phyloP scores from a whole-genome alignment of 37 sponge, comb jelly and placozoan species.

The Petrosia ficiformis region DNA sequence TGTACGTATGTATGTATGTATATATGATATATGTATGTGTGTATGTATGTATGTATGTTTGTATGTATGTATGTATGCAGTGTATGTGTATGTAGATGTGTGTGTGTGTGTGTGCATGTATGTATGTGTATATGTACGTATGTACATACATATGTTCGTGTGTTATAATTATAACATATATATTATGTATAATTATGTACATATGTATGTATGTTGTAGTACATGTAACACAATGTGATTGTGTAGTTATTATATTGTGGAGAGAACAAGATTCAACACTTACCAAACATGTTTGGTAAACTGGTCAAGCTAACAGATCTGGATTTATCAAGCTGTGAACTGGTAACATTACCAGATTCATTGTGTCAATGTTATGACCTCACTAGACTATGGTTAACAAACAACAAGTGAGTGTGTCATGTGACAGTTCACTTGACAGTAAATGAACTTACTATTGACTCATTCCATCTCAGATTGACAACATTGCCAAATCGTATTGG shows the following conservation, averaged over 20 bases:
- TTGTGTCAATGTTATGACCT: slow-evolving; percentile 45
- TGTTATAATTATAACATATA: too few relatives aligned
- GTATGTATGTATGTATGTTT: too few relatives aligned
- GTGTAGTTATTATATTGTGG: slow-evolving; percentile 61
- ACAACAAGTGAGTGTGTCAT: slow-evolving; percentile 42
- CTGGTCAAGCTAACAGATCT: slow-evolving; percentile 52
- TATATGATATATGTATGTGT: too few relatives aligned
- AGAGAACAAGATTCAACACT: slow-evolving; percentile 50
- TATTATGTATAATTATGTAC: slow-evolving; percentile 45
- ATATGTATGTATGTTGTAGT: neutral
- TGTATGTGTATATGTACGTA: too few relatives aligned
- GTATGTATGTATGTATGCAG: too few relatives aligned
- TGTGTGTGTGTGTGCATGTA: too few relatives aligned
- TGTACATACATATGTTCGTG: too few relatives aligned
- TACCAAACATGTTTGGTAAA: slow-evolving; percentile 56
- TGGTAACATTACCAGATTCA: slow-evolving; percentile 59
- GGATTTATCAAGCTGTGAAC: slow-evolving; percentile 63
- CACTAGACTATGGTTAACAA: slow-evolving; percentile 64
- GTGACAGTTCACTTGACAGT: neutral
- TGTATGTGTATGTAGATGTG: too few relatives aligned
- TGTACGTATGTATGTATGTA: too few relatives aligned
- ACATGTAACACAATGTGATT: neutral
- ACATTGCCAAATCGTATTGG: slow-evolving; percentile 60
- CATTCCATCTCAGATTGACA: slow-evolving; percentile 42
- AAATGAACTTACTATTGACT: neutral